phyloP scores from a whole-genome alignment of 2,888 invertebrate species.

The Eristalinus sepulchralis region DNA sequence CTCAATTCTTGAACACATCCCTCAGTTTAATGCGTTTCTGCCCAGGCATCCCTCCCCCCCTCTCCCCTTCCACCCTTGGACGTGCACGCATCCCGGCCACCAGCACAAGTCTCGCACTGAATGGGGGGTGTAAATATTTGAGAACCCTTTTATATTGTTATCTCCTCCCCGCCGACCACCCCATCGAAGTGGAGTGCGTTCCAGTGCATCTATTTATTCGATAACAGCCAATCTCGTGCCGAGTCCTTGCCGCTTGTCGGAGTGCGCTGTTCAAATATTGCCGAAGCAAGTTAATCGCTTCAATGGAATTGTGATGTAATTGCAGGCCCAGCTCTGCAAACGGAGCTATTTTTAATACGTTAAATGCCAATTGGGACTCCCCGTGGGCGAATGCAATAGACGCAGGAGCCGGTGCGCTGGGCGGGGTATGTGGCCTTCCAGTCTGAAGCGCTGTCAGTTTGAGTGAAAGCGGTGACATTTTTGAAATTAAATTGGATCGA shows the following conservation, averaged over 20 bases:
- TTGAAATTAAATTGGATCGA: conserved; percentile 34
- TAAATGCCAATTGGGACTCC: conserved; percentile 33
- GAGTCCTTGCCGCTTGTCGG: background rate
- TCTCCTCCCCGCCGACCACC: background rate
- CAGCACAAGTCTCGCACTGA: background rate
- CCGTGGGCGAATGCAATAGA: conserved; percentile 29
- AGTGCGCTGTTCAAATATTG: conserved; percentile 52
- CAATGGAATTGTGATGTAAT: conserved; percentile 60
- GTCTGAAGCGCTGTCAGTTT: conserved; percentile 26
- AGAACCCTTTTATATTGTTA: conserved; percentile 1
- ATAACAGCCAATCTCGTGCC: conserved; percentile 13
- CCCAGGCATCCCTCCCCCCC: no score
- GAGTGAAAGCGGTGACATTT: conserved; percentile 23
- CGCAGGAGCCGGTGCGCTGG: background rate
- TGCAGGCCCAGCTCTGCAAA: background rate
- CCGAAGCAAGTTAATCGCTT: conserved; percentile 49
- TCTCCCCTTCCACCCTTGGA: background rate
- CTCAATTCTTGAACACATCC: conserved; percentile 32
- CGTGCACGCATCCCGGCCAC: background rate
- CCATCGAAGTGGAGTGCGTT: background rate
- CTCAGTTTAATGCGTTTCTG: background rate
- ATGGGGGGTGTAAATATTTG: background rate
- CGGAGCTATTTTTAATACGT: conserved; percentile 16
- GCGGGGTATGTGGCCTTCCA: background rate
- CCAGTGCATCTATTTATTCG: conserved; percentile 23